A percentile compares a stretch with the other conserved stretches of the same genome.
Evolutionary conservation across 1,140 invertebrate genomes (phyloP).

Genomic region (Ctenoplectra terminalis): DNA sequence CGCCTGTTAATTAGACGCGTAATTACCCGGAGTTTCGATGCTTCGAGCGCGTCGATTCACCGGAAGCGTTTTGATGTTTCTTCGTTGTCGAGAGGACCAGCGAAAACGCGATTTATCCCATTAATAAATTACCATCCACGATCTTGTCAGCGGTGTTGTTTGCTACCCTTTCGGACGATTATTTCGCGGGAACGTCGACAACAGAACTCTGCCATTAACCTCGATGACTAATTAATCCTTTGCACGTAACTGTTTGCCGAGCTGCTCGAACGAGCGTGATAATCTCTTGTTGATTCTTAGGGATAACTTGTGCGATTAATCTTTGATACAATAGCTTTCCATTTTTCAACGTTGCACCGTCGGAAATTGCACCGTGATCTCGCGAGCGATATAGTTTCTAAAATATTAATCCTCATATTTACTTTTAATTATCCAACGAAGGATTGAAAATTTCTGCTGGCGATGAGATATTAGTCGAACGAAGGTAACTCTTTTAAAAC

Average conservation of each 20-base stretch:
- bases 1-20: conserved; percentile 28
- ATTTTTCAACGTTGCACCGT: too few relatives aligned
- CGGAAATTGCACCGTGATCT: too few relatives aligned
- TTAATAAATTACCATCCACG: not conserved
- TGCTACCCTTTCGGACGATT: not conserved
- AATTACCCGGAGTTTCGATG: conserved; percentile 23
- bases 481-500: too few relatives aligned
- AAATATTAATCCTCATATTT: too few relatives aligned
- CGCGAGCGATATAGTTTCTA: too few relatives aligned
- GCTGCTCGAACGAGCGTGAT: not conserved
- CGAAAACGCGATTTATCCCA: not conserved
- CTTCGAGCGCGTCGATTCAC: not conserved
- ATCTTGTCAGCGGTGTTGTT: not conserved
- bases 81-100: not conserved
- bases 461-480: too few relatives aligned
- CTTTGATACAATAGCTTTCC: too few relatives aligned
- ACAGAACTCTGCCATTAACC: not conserved
- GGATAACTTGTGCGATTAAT: not conserved
- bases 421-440: too few relatives aligned
- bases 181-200: not conserved
- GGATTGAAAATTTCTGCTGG: too few relatives aligned
- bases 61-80: not conserved
- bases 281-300: not conserved
- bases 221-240: conserved; percentile 7
- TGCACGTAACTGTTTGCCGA: not conserved